phyloP scores from a whole-genome alignment of 2,888 invertebrate genomes.

The Patella ulyssiponensis region DNA sequence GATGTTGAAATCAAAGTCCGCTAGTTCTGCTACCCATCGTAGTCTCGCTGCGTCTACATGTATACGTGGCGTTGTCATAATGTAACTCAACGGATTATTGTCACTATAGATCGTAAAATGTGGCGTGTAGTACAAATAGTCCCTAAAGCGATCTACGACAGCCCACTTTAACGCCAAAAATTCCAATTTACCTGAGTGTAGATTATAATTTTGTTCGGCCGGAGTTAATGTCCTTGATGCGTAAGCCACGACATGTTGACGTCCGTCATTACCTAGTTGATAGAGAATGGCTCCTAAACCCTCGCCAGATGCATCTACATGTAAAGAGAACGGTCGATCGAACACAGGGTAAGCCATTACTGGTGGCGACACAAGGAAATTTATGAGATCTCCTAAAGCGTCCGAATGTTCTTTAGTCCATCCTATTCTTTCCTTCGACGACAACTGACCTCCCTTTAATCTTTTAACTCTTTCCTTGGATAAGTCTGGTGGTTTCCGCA shows the following conservation, averaged over 20 bases:
- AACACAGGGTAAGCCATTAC: slow-evolving; percentile 15
- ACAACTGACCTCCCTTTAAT: not conserved
- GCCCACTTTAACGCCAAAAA: slow-evolving; percentile 12
- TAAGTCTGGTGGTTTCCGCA: not conserved
- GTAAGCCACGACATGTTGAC: not conserved
- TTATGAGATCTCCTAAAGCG: not conserved
- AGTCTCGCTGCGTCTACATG: not conserved
- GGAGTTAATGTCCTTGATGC: slow-evolving; percentile 14
- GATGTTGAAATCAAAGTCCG: not conserved
- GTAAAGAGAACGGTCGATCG: not conserved
- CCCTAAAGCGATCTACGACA: slow-evolving; percentile 1
- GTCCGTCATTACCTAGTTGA: not conserved
- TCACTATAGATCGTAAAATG: not conserved
- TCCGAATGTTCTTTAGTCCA: not conserved
- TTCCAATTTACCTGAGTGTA: slow-evolving; percentile 14
- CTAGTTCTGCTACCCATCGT: not conserved
- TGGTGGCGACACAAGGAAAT: not conserved
- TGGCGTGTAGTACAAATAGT: slow-evolving; percentile 21
- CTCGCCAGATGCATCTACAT: slow-evolving; percentile 15
- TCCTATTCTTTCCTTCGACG: not conserved
- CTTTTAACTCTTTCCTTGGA: not conserved
- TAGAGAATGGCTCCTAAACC: slow-evolving; percentile 16
- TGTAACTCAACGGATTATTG: not conserved
- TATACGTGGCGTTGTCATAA: not conserved
- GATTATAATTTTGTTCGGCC: slow-evolving; percentile 8